Base-by-base conservation (phyloP, 2,113 vertebrate species). In the Danio rerio region DNA sequence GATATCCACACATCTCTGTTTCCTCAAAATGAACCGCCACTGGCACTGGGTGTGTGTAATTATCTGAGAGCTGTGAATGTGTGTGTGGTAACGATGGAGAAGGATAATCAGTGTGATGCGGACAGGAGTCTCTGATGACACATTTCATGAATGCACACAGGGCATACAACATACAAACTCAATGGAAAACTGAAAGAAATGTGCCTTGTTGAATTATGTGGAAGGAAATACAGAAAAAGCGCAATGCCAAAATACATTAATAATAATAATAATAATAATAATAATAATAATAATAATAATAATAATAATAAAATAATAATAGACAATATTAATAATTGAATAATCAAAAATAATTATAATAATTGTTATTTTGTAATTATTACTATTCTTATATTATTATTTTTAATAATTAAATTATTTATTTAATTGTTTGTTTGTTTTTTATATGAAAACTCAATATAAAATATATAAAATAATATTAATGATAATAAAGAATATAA, bases 11-110 rank as follows among this genome's bases (percentile, higher is more conserved):
- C 21, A 55, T 55, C 70, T 15, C 50, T 40, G 9, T 56, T 9
- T 3, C 52, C 9, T 73, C 31, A 56, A 11, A 73, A 73, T 73
- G 52, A 42, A 42, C 71, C 56, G 52, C 31, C 31, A 42, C 52
- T 55, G 18, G 1, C 70, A 73, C 71, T 56, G 52, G 9, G 43
- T 40, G 15, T 42, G 52, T 21, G 71, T 10, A 56, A 73, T 43
- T 43, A 56, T 56, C 52, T 73, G 15, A 73, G 40, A 73, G 52
- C 71, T 42, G 15, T 40, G 50, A 42, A 73, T 2, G 15, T 55
- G 31, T 73, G 71, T 56, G n/a, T 31, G 31, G 31, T 56, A 56
- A 56, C 71, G 21, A 73, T 73, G 31, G 70, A 42, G 31, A 55
- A 21, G 10, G 15, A 42, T 73, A n/a, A 69, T 69, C 65, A 69